Percentiles rank a stretch among this genome's conserved stretches.
phyloP scores from a whole-genome alignment of 2,888 invertebrate genomes.

The Belgica antarctica region DNA sequence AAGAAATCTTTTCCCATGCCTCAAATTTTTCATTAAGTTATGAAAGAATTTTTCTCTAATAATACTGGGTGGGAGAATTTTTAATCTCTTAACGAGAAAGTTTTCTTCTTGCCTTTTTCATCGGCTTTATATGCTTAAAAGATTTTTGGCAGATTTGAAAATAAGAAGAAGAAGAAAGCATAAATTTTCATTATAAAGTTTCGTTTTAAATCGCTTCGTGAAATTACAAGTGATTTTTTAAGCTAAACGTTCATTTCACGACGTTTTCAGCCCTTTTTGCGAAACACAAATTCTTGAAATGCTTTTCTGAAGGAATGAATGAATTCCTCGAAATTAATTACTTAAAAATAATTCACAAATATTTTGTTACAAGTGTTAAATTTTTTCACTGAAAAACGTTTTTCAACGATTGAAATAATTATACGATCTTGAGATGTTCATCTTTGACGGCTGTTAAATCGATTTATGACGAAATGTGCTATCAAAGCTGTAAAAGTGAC shows the following conservation, averaged over 20 bases:
- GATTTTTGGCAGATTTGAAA: neutral
- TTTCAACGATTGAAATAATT: neutral
- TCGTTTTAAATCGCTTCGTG: too few relatives aligned
- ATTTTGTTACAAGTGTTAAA: neutral
- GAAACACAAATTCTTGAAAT: neutral
- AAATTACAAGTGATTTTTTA: too few relatives aligned
- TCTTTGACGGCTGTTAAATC: too few relatives aligned
- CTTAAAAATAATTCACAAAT: neutral
- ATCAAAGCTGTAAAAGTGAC: too few relatives aligned
- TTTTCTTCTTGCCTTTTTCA: neutral
- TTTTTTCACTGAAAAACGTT: neutral
- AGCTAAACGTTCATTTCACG: too few relatives aligned
- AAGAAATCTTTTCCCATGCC: neutral
- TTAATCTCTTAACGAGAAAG: slow-evolving; percentile 11
- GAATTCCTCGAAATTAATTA: neutral
- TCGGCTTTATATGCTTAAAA: neutral
- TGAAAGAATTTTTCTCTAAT: slow-evolving; percentile 18
- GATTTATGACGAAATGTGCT: too few relatives aligned
- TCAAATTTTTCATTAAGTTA: slow-evolving; percentile 5
- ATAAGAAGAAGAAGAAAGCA: neutral
- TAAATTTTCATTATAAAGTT: neutral
- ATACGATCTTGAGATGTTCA: neutral
- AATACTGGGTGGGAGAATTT: neutral
- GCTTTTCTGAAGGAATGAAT: neutral
- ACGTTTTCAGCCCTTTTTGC: neutral